These are phyloP conservation scores for Drosophila longiperda DNA, from an alignment of 2,888 invertebrate species.

Conservation along the genomic window DNA sequence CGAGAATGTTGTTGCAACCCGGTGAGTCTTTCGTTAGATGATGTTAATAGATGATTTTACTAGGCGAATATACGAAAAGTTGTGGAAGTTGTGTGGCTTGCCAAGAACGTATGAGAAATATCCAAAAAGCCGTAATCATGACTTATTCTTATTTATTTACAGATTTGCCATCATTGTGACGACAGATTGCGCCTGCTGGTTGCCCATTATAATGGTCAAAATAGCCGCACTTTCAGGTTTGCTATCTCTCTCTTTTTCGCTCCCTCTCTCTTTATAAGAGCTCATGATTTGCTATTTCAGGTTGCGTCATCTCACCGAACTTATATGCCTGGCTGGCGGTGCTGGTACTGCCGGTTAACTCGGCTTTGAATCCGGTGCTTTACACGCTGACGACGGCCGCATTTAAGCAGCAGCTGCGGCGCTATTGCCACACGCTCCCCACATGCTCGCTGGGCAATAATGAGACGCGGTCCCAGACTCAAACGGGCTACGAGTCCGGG, in stretches of 20 bases:
- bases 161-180: constrained; percentile 87
- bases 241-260: background rate
- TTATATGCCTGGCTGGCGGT: constrained; percentile 88
- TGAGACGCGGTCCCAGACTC: constrained; percentile 80
- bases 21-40: constrained; percentile 68
- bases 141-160: background rate
- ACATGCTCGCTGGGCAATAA: constrained; percentile 72
- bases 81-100: background rate
- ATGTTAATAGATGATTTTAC: background rate
- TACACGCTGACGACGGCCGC: constrained; percentile 87
- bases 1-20: constrained; percentile 87
- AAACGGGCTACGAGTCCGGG: constrained; percentile 85
- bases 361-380: constrained; percentile 87
- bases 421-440: constrained; percentile 77
- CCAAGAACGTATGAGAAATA: background rate
- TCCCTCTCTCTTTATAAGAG: too few relatives aligned
- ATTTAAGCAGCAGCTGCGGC: constrained; percentile 86
- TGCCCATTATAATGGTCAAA: constrained; percentile 87
- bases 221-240: constrained; percentile 86
- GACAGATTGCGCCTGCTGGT: constrained; percentile 88
- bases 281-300: constrained; percentile 77
- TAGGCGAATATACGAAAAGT: background rate
- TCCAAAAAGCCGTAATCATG: background rate
- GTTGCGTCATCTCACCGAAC: constrained; percentile 86
- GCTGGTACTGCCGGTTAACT: constrained; percentile 87